Evolutionary conservation across 1,140 invertebrate species (phyloP), one percentile per base, ranked within the genome.

Genomic region (Ceratosolen fusciceps): DNA sequence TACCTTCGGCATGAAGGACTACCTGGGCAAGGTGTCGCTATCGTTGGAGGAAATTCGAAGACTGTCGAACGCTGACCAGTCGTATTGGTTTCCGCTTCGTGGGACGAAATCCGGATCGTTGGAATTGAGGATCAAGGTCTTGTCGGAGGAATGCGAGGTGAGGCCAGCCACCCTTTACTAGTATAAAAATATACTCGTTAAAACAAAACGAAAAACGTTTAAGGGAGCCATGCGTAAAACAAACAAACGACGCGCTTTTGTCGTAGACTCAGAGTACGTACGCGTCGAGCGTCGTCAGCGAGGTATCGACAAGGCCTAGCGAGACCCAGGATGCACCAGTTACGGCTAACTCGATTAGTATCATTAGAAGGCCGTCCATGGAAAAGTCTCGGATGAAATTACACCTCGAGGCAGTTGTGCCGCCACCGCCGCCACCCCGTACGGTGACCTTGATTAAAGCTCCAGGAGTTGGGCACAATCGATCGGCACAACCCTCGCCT

Each of bases 1-100:
- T 86, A 87, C 88, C 83, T 89, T 92, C 52, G 90, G 92, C 34
- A 89, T 90, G 82, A 92, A 91, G 82, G 92, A 92, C 83, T 92
- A 92, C 81, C 86, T 92, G 58, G 92, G 92, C 10, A 91, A 88
- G 86, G 83, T 92, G 56, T 88, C 86, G 73, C 84, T 92, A 71
- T 89, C 87, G 74, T 77, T 90, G 29, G 90, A 92, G 19, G 88
- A 92, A 79, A 87, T 92, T 56, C 87, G 90, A 77, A 88, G 88
- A 83, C 79, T 91, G 7, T 92, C 90, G 12, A 84, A 67, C 71
- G 83, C 77, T 39, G 87, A 90, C 81, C 84, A 84, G 75, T 85
- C 87, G 47, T 86, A 88, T 80, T 91, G 90, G 89, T 90, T 88
- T 79, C 65, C 79, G 4, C 84, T 91, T 72, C 85, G 83, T 24